These are phyloP conservation scores for Harpalus rubripes DNA, from an alignment of 2,888 invertebrate species.

Conservation along the genomic window DNA sequence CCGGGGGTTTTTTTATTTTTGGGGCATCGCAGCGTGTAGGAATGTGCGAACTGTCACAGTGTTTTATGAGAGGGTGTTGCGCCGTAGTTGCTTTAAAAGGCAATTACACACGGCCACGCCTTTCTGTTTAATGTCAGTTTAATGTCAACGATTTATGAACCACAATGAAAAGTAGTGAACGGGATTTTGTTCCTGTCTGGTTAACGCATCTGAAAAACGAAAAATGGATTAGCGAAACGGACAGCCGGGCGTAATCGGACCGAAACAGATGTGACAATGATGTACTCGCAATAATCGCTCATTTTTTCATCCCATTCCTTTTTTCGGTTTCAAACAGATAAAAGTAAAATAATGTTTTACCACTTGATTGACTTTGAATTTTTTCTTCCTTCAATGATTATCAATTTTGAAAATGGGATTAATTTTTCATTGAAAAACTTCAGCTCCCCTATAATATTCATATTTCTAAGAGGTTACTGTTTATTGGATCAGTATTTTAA, in stretches of 20 bases:
- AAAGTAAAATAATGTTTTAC: slow-evolving; percentile 35
- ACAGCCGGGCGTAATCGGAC: slow-evolving; percentile 33
- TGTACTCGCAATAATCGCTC: slow-evolving; percentile 52
- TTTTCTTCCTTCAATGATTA: background rate
- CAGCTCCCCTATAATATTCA: background rate
- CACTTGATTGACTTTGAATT: slow-evolving; percentile 32
- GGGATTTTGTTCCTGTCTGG: slow-evolving; percentile 60
- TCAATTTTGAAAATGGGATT: slow-evolving; percentile 3
- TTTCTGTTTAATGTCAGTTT: slow-evolving; percentile 60
- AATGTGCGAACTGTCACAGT: slow-evolving; percentile 59
- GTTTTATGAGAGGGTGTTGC: slow-evolving; percentile 47
- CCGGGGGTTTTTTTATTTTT: slow-evolving; percentile 39
- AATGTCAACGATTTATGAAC: slow-evolving; percentile 60
- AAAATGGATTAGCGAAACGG: slow-evolving; percentile 55
- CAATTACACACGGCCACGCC: slow-evolving; percentile 56
- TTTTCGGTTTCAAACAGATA: slow-evolving; percentile 21
- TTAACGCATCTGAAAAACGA: slow-evolving; percentile 55
- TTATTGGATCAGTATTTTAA: too few species aligned
- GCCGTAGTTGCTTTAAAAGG: slow-evolving; percentile 53
- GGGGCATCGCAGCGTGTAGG: slow-evolving; percentile 32
- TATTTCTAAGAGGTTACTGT: too few species aligned
- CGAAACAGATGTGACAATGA: slow-evolving; percentile 54
- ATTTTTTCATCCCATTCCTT: slow-evolving; percentile 25
- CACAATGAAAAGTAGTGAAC: slow-evolving; percentile 63
- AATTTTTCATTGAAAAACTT: slow-evolving; percentile 1